phyloP scores from a whole-genome alignment of 2,797 vertebrate genomes.

The Microctenopoma stevenorrisi region DNA sequence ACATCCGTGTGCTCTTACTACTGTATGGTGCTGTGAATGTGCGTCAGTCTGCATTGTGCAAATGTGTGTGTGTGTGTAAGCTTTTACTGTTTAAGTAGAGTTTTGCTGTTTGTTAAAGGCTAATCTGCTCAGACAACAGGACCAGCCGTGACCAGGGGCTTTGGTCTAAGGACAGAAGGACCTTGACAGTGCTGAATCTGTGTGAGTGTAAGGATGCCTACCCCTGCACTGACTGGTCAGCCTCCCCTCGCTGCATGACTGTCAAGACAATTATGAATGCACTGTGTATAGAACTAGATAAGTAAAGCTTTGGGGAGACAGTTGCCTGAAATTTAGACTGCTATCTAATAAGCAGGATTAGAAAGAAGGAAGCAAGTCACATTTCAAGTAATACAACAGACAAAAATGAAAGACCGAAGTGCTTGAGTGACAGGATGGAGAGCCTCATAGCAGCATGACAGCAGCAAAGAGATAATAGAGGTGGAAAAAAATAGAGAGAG shows the following conservation, averaged over 20 bases:
- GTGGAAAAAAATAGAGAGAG: slow-evolving; percentile 25
- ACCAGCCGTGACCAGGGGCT: slow-evolving; percentile 76
- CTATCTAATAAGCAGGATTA: slow-evolving; percentile 26
- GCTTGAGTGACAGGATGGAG: slow-evolving; percentile 50
- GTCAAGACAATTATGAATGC: slow-evolving; percentile 73
- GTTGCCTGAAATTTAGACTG: slow-evolving; percentile 35
- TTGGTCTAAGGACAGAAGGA: slow-evolving; percentile 79
- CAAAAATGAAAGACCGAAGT: slow-evolving; percentile 37
- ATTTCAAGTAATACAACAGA: slow-evolving; percentile 33
- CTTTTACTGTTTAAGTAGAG: slow-evolving; percentile 37
- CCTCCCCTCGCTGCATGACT: slow-evolving; percentile 56
- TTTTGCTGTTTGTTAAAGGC: slow-evolving; percentile 68
- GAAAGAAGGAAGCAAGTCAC: slow-evolving; percentile 30
- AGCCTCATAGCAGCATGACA: slow-evolving; percentile 40
- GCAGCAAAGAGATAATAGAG: slow-evolving; percentile 29
- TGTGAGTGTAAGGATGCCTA: slow-evolving; percentile 56
- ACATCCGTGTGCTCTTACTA: background rate
- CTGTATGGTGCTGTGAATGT: background rate
- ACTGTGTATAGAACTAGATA: slow-evolving; percentile 53
- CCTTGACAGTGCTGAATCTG: slow-evolving; percentile 76
- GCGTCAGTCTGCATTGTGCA: slow-evolving; percentile 14
- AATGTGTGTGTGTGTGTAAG: slow-evolving; percentile 15
- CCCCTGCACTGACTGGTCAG: slow-evolving; percentile 47
- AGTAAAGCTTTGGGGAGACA: slow-evolving; percentile 42
- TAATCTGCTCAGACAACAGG: slow-evolving; percentile 84